Evolutionary conservation across 2,888 invertebrate species (phyloP), one percentile per base, ranked within the genome.

Genomic region (Embidobia sp.): DNA sequence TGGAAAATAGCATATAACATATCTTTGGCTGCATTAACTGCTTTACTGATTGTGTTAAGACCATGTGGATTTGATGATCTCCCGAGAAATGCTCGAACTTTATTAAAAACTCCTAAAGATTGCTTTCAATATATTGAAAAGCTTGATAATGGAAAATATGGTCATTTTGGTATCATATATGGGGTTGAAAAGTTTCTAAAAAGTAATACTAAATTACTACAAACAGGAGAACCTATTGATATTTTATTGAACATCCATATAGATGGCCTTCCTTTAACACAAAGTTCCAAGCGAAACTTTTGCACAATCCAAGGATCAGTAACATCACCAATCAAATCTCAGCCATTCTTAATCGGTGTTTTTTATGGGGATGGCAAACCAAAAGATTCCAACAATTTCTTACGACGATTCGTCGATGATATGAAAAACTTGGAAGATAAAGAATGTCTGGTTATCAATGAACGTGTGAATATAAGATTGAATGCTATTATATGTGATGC

Each of bases 401-500:
- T 61, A 1, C 6, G 19, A 4, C 26, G 3, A 16, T 48, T 48
- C 11, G 48, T 61, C 5, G 18, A 61, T 15, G 61, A 61, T 15
- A 29, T 48, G 0, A 33, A 26, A 61, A 0, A n/a, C 1, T 1
- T 48, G 2, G 26, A 61, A 37, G 15, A 31, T 2, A 59, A 59
- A 33, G n/a, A 59, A n/a, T 3, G 44, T 8, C 1, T 5, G 11
- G 6, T 61, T 1, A 6, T 13, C 6, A 16, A 11, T 26, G 1
- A 44, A 22, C 3, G 13, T 6, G 4, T 59, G 10, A 10, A 1
- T n/a, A 6, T 59, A 5, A 29, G n/a, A 11, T 1, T 61, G 15
- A 42, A 53, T 16, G 66, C 66, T 10, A 11, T 49, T 13, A 29
- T 63, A 0, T 63, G 63, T 19, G 63, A 63, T 63, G 63, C 49